These are phyloP conservation scores for Cylloceria caligata DNA, from an alignment of 2,888 invertebrate species.

Conservation along the genomic window DNA sequence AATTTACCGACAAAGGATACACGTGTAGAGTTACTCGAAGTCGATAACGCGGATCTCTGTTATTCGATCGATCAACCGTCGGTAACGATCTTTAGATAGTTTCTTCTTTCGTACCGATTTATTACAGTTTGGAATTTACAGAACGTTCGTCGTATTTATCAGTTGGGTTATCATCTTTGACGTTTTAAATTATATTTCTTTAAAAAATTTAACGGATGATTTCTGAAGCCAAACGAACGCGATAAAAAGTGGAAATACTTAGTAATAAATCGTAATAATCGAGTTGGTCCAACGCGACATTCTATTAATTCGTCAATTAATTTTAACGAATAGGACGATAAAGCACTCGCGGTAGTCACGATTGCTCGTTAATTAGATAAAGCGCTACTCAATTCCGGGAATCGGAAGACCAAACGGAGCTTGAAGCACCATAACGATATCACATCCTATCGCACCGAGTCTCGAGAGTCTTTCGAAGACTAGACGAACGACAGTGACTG, in stretches of 20 bases:
- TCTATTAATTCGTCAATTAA: conserved; percentile 74
- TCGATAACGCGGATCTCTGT: neutral
- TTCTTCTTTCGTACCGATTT: conserved; percentile 6
- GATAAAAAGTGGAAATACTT: neutral
- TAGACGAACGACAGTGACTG: conserved; percentile 65
- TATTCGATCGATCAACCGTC: neutral
- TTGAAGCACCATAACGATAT: conserved; percentile 69
- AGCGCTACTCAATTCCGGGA: conserved; percentile 74
- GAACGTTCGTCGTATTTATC: neutral
- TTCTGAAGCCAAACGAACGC: neutral
- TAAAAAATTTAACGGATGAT: neutral
- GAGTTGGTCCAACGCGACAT: conserved; percentile 46
- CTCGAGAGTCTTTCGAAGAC: conserved; percentile 42
- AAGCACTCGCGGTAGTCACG: conserved; percentile 52
- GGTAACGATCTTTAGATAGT: neutral
- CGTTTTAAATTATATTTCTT: neutral
- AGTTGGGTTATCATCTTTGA: neutral
- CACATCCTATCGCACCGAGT: conserved; percentile 18
- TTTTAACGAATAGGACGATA: conserved; percentile 73
- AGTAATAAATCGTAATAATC: conserved; percentile 47
- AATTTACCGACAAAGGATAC: conserved; percentile 14
- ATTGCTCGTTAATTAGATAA: conserved; percentile 77
- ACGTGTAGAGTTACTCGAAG: neutral
- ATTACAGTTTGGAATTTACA: neutral
- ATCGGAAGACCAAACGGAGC: conserved; percentile 62